These are phyloP conservation scores for Nezara viridula DNA, from an alignment of 2,888 invertebrate genomes.

Conservation along the genomic window DNA sequence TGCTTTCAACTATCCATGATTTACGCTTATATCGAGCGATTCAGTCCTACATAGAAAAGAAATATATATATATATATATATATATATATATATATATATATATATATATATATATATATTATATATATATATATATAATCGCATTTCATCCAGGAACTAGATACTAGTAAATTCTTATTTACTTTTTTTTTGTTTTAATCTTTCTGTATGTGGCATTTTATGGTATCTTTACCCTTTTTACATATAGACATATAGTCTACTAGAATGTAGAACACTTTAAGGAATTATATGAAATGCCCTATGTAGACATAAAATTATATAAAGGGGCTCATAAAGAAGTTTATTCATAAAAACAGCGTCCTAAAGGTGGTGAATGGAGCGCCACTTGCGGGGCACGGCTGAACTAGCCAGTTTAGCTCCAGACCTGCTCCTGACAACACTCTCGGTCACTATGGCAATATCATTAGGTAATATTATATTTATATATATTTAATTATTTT, in stretches of 20 bases:
- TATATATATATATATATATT: too few species aligned
- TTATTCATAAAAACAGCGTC: background rate
- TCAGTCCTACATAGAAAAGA: too few species aligned
- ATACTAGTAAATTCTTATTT: too few species aligned
- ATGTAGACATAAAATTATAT: background rate
- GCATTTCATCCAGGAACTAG: too few species aligned
- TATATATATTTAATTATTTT: background rate
- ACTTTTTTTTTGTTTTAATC: too few species aligned
- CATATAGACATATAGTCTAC: background rate
- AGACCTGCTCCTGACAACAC: background rate
- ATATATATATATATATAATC: too few species aligned
- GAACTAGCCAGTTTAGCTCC: slow-evolving; percentile 2
- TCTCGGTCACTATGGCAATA: slow-evolving; percentile 13
- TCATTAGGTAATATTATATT: slow-evolving; percentile 20
- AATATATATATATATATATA: too few species aligned
- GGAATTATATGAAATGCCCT: background rate
- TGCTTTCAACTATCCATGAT: too few species aligned
- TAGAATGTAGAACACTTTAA: background rate
- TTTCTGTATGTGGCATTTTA: too few species aligned
- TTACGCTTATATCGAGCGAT: too few species aligned
- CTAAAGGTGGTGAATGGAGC: background rate
- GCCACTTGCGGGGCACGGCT: background rate
- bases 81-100: too few species aligned
- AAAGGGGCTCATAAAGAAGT: background rate
- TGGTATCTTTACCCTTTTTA: background rate